A percentile compares a stretch with the other conserved stretches of the same genome.
phyloP scores from a whole-genome alignment of 2,113 vertebrate species.

The Osmerus mordax region DNA sequence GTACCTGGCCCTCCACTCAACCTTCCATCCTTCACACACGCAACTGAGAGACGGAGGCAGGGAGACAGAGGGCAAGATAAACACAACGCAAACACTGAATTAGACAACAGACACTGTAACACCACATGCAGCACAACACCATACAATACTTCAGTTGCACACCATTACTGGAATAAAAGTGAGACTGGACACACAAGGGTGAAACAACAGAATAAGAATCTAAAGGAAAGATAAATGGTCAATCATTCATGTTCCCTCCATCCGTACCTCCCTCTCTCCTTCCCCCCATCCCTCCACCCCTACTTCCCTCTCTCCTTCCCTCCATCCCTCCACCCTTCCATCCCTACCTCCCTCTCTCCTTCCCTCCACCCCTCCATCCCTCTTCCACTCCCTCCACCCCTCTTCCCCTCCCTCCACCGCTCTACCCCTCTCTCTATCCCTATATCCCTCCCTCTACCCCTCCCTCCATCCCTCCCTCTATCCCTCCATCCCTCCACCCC shows the following conservation, averaged over 20 bases:
- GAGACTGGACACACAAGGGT: not conserved
- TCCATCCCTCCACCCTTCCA: no score
- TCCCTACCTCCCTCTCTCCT: no score
- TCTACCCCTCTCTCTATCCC: no score
- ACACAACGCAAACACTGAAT: constrained; percentile 38
- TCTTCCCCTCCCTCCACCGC: no score
- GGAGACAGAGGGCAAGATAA: constrained; percentile 69
- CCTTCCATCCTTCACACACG: constrained; percentile 97
- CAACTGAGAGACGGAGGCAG: constrained; percentile 83
- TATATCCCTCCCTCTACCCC: no score
- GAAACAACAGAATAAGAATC: not conserved
- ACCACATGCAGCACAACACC: constrained; percentile 40
- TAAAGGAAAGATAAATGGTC: no score
- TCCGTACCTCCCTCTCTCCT: not conserved
- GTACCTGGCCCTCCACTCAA: constrained; percentile 98
- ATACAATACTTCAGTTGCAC: not conserved
- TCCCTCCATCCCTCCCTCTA: no score
- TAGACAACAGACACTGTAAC: constrained; percentile 27
- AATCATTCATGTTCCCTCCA: not conserved
- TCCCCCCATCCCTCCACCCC: not conserved
- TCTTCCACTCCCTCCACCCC: no score
- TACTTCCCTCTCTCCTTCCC: no score
- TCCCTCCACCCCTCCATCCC: no score
- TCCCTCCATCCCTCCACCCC: no score
- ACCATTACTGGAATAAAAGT: not conserved